Evolutionary conservation across 2,888 invertebrate species (phyloP).

Genomic region (Eilema caniola): DNA sequence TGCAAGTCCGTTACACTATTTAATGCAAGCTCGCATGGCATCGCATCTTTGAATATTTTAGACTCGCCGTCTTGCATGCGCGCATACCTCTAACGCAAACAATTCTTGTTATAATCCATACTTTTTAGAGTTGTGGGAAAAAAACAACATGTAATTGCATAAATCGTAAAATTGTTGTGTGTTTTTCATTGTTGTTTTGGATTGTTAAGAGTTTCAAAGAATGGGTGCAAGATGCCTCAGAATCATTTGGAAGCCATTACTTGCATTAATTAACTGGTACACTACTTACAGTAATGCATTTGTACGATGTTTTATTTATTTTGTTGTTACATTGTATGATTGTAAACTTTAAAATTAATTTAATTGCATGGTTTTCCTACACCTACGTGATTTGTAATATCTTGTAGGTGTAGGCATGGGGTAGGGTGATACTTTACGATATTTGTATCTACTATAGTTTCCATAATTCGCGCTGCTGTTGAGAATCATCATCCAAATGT

Average conservation of each 20-base stretch:
- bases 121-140: slow-evolving; percentile 48
- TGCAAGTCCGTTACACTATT: slow-evolving; percentile 50
- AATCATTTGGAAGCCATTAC: slow-evolving; percentile 30
- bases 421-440: no score
- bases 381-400: background rate
- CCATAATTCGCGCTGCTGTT: background rate
- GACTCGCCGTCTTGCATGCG: slow-evolving; percentile 52
- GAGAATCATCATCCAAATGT: background rate
- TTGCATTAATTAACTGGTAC: slow-evolving; percentile 34
- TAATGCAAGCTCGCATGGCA: slow-evolving; percentile 46
- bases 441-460: no score
- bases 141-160: slow-evolving; percentile 48
- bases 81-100: slow-evolving; percentile 42
- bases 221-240: slow-evolving; percentile 32
- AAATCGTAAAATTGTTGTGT: slow-evolving; percentile 45
- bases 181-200: slow-evolving; percentile 39
- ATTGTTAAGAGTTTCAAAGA: slow-evolving; percentile 32
- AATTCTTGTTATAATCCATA: slow-evolving; percentile 54
- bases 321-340: background rate
- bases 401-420: background rate
- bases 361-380: background rate
- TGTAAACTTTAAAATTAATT: background rate
- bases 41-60: slow-evolving; percentile 53
- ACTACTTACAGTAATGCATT: slow-evolving; percentile 10
- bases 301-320: slow-evolving; percentile 3